Base-by-base conservation (phyloP, 2,113 vertebrate species). In the Sclerurus mexicanus region DNA sequence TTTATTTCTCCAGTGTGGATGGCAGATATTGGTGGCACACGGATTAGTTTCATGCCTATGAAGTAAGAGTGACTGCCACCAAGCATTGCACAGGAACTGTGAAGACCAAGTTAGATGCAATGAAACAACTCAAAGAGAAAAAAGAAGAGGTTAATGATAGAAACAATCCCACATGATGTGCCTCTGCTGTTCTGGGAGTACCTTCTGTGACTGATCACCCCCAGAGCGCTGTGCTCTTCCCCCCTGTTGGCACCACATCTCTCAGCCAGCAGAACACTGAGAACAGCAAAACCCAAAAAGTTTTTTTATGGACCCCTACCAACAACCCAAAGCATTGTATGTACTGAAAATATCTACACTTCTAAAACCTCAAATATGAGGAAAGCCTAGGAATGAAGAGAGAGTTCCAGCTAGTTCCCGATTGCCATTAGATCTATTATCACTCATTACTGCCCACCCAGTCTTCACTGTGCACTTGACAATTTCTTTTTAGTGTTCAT, bases 401-500 rank as follows among this genome's bases (percentile, higher is more conserved):
- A 73, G 31, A 46, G 53, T 49, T 85, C 66, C 68, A 94, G 50
- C 56, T 63, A 55, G 66, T 72, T 90, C 56, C 69, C 1, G 3
- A 46, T 40, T 73, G 58, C 77, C 62, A 11, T 72, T 75, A 62
- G 66, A 85, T 89, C 84, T 90, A 19, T 96, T 94, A 87, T 89
- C 93, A 69, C 66, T 92, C 30, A 4, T 85, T 78, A 55, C 17
- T 94, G 87, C 85, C 95, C 89, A 91, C 81, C 74, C 91, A 85
- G 78, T 79, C 93, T 93, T 96, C 89, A 66, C 87, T 87, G 77
- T 68, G 74, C 74, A 87, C 81, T 96, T 93, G 89, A 87, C 87
- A 93, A 73, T 96, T 95, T 93, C 91, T 69, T 85, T 66, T 50
- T 94, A 87, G 75, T 49, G 62, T 66, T 91, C 87, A 55, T 6